phyloP scores from a whole-genome alignment of 2,113 vertebrate genomes.

The Marcusenius ussheri region DNA sequence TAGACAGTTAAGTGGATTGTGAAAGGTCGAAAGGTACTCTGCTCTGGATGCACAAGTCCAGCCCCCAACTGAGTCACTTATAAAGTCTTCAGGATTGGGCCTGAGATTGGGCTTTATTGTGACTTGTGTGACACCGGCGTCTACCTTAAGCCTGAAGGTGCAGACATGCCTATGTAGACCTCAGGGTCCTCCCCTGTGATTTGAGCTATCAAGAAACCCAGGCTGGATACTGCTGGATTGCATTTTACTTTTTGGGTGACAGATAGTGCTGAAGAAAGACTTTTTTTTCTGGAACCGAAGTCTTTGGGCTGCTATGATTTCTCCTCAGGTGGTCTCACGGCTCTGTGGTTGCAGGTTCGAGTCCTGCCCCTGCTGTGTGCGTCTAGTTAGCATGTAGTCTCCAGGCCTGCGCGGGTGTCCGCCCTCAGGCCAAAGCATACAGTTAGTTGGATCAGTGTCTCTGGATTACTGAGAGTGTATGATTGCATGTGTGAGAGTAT shows the following conservation, averaged over 20 bases:
- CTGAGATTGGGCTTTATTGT: neutral
- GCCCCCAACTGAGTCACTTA: neutral
- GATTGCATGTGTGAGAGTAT: neutral
- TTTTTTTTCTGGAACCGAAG: neutral
- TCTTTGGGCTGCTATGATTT: neutral
- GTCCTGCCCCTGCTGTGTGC: neutral
- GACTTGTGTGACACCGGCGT: neutral
- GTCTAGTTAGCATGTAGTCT: neutral
- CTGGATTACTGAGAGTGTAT: neutral
- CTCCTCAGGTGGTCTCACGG: neutral
- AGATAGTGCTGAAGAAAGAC: neutral
- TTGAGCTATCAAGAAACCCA: neutral
- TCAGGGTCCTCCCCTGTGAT: neutral
- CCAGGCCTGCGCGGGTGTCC: neutral
- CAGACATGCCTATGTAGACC: neutral
- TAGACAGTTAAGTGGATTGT: conserved; percentile 1
- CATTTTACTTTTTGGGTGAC: neutral
- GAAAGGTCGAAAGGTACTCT: neutral
- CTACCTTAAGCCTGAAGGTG: neutral
- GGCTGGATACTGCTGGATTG: neutral
- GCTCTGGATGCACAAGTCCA: neutral
- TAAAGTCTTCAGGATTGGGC: neutral
- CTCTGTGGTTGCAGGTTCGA: neutral
- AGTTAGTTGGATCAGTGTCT: neutral
- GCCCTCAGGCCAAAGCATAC: neutral